Evolutionary conservation across 1,140 invertebrate genomes (phyloP).

Genomic region (Oscheius sp.): DNA sequence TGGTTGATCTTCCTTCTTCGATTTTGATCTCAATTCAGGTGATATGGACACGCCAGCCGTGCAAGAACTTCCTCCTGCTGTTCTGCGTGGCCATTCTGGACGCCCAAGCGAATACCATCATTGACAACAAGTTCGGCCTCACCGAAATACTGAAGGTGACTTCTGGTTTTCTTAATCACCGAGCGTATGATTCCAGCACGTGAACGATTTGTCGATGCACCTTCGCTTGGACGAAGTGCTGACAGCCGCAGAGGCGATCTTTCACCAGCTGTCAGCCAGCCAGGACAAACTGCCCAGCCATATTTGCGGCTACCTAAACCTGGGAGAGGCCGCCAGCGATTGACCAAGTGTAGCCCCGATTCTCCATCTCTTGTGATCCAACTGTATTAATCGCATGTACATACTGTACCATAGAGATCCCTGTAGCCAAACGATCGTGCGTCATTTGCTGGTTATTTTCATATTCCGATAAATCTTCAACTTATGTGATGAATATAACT

Average conservation of each 20-base stretch:
- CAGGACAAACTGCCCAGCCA: constrained; percentile 58
- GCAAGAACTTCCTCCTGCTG: constrained; percentile 87
- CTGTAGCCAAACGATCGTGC: no score
- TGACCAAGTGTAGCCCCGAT: no score
- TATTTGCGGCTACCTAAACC: constrained; percentile 32
- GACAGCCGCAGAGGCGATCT: constrained; percentile 82
- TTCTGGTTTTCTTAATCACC: neutral
- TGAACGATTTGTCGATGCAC: constrained; percentile 82
- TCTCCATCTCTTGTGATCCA: no score
- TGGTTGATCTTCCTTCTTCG: neutral
- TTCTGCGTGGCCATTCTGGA: constrained; percentile 86
- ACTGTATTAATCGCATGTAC: no score
- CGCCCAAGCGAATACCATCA: constrained; percentile 77
- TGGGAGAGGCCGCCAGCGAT: neutral
- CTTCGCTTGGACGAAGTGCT: constrained; percentile 78
- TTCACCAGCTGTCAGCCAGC: constrained; percentile 57
- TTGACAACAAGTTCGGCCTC: constrained; percentile 85
- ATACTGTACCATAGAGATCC: no score
- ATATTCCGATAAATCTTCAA: no score
- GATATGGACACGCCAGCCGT: constrained; percentile 69
- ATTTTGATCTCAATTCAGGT: constrained; percentile 49
- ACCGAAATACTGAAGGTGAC: constrained; percentile 90
- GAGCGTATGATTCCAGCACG: constrained; percentile 71
- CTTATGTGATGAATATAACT: no score
- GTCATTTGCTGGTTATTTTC: no score